Evolutionary conservation across 2,797 vertebrate species (phyloP).

Genomic region (Pangasius sanitwongsei): DNA sequence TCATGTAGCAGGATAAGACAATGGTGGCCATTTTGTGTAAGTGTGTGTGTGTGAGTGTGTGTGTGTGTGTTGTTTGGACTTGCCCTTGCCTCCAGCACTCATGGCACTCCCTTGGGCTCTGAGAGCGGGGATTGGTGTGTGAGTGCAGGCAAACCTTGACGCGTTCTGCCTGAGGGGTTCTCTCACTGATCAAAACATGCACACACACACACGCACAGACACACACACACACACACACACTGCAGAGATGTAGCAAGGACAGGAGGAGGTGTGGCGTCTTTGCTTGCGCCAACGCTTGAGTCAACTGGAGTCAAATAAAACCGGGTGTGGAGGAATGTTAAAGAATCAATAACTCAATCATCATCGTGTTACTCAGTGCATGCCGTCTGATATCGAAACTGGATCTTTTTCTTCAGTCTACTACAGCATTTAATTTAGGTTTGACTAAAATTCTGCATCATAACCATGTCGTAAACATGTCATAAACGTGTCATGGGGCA

Average conservation of each 20-base stretch:
- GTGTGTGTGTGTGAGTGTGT: constrained; percentile 47
- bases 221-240: constrained; percentile 69
- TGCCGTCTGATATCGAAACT: neutral
- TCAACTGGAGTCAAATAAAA: neutral
- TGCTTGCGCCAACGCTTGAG: constrained; percentile 14
- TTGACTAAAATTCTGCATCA: no score
- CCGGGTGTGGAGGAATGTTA: constrained; percentile 21
- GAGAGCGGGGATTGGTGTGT: constrained; percentile 87
- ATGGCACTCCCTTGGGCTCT: constrained; percentile 90
- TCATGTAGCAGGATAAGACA: constrained; percentile 64
- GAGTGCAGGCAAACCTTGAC: constrained; percentile 94
- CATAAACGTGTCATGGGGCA: neutral
- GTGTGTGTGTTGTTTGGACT: constrained; percentile 74
- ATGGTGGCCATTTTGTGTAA: constrained; percentile 60
- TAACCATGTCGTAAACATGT: neutral
- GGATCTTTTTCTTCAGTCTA: neutral
- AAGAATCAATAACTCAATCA: neutral
- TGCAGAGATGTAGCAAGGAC: constrained; percentile 2
- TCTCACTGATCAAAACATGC: constrained; percentile 19
- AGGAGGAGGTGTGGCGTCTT: constrained; percentile 29
- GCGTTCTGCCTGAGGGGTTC: constrained; percentile 86
- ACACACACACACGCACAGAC: constrained; percentile 60
- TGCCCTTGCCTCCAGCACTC: constrained; percentile 91
- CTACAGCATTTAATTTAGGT: no score
- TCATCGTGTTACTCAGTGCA: neutral